phyloP scores from a whole-genome alignment of 2,888 invertebrate species.

The Lymantria monacha region DNA sequence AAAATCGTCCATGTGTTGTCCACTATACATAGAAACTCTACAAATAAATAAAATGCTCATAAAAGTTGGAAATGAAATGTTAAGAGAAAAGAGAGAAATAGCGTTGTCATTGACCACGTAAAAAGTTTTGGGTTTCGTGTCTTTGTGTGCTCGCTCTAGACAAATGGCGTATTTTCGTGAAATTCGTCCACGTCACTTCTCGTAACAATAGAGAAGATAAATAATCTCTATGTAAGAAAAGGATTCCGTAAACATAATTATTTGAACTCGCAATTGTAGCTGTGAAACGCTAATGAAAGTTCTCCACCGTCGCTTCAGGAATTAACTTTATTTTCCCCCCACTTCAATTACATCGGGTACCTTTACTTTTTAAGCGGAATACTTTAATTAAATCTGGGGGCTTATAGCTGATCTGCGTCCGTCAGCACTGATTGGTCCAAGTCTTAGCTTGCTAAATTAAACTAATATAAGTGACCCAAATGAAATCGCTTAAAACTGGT shows the following conservation, averaged over 20 bases:
- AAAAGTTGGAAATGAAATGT: constrained; percentile 68
- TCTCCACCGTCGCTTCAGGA: constrained; percentile 60
- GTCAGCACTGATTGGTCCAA: constrained; percentile 30
- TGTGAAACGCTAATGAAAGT: constrained; percentile 75
- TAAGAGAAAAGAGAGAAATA: constrained; percentile 74
- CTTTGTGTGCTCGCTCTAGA: constrained; percentile 74
- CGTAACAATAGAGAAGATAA: constrained; percentile 78
- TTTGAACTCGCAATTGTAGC: constrained; percentile 79
- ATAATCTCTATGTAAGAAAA: constrained; percentile 79
- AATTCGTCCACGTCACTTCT: constrained; percentile 80
- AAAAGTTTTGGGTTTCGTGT: constrained; percentile 78
- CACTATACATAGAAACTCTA: constrained; percentile 35
- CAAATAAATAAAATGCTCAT: constrained; percentile 59
- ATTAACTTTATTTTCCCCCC: constrained; percentile 67
- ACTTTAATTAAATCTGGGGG: constrained; percentile 67
- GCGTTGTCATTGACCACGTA: constrained; percentile 79
- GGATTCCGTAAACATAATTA: constrained; percentile 81
- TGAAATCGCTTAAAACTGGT: not conserved
- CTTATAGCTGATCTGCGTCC: constrained; percentile 46
- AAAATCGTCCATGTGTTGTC: constrained; percentile 40
- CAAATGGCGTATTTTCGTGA: constrained; percentile 79
- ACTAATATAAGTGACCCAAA: constrained; percentile 3
- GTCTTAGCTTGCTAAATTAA: constrained; percentile 38
- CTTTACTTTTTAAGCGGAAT: constrained; percentile 64
- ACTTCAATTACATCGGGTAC: constrained; percentile 60